These are phyloP conservation scores for Caenorhabditis afra DNA, from an alignment of 2,888 invertebrate genomes.

Conservation along the genomic window DNA sequence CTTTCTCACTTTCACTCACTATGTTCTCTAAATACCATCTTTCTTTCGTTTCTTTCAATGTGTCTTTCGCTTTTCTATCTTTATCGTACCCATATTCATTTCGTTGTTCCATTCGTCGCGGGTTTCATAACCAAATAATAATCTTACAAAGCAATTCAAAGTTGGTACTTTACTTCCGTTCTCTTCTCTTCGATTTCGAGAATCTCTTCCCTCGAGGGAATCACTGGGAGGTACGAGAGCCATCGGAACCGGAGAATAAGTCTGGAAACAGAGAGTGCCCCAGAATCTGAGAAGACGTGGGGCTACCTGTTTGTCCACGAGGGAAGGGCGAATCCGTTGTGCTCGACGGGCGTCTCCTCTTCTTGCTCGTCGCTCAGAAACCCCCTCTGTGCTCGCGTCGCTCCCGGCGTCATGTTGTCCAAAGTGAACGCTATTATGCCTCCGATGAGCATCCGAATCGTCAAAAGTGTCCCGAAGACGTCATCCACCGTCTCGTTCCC, in stretches of 20 bases:
- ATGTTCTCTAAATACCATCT: background rate
- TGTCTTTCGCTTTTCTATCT: slow-evolving; percentile 1
- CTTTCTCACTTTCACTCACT: background rate
- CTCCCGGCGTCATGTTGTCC: slow-evolving; percentile 77
- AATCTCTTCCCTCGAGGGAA: slow-evolving; percentile 40
- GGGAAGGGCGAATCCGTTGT: slow-evolving; percentile 47
- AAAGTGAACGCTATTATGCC: slow-evolving; percentile 81
- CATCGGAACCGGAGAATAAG: slow-evolving; percentile 32
- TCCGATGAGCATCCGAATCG: slow-evolving; percentile 81
- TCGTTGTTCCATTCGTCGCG: background rate
- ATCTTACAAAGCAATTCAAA: slow-evolving; percentile 21
- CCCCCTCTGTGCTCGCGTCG: slow-evolving; percentile 70
- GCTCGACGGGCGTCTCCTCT: slow-evolving; percentile 19
- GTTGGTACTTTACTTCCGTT: slow-evolving; percentile 25
- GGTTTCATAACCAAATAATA: background rate
- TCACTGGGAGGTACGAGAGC: slow-evolving; percentile 37
- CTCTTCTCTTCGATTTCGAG: slow-evolving; percentile 32
- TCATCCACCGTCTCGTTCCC: slow-evolving; percentile 65
- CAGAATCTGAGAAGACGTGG: no score
- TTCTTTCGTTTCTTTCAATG: background rate
- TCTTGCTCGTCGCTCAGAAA: slow-evolving; percentile 54
- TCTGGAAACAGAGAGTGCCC: slow-evolving; percentile 13
- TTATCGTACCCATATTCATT: background rate
- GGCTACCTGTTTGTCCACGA: slow-evolving; percentile 23
- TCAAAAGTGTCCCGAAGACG: slow-evolving; percentile 72